Evolutionary conservation across 2,888 invertebrate species (phyloP).

Genomic region (Caenorhabditis drosophilae): DNA sequence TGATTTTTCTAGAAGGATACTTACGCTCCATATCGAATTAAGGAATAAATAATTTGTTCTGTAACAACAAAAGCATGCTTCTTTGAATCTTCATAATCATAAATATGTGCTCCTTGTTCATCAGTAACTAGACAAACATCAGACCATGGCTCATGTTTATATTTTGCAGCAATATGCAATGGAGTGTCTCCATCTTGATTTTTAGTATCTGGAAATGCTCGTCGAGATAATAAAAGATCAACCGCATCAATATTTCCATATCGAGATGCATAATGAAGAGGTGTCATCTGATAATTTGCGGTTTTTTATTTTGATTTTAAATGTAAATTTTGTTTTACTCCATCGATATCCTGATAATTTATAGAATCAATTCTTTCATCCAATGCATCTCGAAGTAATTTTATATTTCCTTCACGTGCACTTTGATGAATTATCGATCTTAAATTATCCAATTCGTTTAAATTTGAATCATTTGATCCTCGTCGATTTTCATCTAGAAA

Average conservation of each 20-base stretch:
- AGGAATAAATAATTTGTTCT: conserved; percentile 9
- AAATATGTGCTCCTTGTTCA: background rate
- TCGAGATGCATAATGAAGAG: conserved; percentile 47
- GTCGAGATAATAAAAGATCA: conserved; percentile 22
- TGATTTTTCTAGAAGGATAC: conserved; percentile 6
- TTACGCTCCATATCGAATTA: conserved; percentile 24
- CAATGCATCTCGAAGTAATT: background rate
- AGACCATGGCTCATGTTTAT: conserved; percentile 7
- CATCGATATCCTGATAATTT: conserved; percentile 17
- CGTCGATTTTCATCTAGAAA: too few species aligned
- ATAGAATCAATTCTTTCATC: conserved; percentile 6
- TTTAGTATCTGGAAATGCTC: conserved; percentile 21
- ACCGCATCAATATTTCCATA: conserved; percentile 40
- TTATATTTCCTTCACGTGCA: conserved; percentile 15
- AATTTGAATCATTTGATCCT: too few species aligned
- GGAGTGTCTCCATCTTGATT: conserved; percentile 37
- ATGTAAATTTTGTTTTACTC: background rate
- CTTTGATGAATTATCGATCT: conserved; percentile 21
- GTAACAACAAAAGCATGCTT: too few species aligned
- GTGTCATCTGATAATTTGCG: conserved; percentile 37
- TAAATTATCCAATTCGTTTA: conserved; percentile 13
- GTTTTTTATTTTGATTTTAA: background rate
- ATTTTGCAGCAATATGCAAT: conserved; percentile 49
- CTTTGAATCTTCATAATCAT: background rate
- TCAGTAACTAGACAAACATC: background rate